phyloP scores from a whole-genome alignment of 2,888 invertebrate species.

The Aethes cnicana region DNA sequence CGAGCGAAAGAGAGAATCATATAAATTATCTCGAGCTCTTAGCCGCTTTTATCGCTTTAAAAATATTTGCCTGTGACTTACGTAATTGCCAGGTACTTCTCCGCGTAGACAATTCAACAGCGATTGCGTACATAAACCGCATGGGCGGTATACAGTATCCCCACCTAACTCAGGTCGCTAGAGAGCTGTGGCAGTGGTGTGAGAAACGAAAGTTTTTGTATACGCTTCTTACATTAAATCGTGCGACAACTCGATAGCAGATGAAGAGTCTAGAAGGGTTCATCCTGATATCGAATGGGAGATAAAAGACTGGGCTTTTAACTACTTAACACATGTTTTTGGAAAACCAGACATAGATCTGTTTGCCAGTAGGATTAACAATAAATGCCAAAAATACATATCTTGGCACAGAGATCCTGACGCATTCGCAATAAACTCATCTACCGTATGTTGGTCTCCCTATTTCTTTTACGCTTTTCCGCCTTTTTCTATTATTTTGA shows the following conservation, averaged over 20 bases:
- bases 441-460: constrained; percentile 23
- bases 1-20: constrained; percentile 10
- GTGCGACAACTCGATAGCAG: constrained; percentile 28
- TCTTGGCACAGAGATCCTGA: constrained; percentile 10
- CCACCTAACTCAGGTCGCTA: constrained; percentile 6
- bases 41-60: constrained; percentile 27
- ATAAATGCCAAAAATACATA: constrained; percentile 31
- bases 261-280: constrained; percentile 23
- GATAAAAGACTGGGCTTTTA: constrained; percentile 18
- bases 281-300: constrained; percentile 32
- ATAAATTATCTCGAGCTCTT: constrained; percentile 31
- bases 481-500: constrained; percentile 25
- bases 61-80: constrained; percentile 18
- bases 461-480: constrained; percentile 32
- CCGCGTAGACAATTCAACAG: constrained; percentile 30
- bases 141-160: constrained; percentile 25
- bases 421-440: constrained; percentile 22
- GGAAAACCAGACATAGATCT: constrained; percentile 36
- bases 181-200: constrained; percentile 22
- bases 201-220: constrained; percentile 21
- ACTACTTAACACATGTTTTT: constrained; percentile 21
- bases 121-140: constrained; percentile 25
- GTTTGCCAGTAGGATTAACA: constrained; percentile 37
- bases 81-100: constrained; percentile 26
- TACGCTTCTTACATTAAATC: constrained; percentile 31